Percentiles rank a stretch among this genome's conserved stretches.
These are phyloP conservation scores for Xanthorhoe designata DNA, from an alignment of 2,888 invertebrate genomes.

Conservation along the genomic window DNA sequence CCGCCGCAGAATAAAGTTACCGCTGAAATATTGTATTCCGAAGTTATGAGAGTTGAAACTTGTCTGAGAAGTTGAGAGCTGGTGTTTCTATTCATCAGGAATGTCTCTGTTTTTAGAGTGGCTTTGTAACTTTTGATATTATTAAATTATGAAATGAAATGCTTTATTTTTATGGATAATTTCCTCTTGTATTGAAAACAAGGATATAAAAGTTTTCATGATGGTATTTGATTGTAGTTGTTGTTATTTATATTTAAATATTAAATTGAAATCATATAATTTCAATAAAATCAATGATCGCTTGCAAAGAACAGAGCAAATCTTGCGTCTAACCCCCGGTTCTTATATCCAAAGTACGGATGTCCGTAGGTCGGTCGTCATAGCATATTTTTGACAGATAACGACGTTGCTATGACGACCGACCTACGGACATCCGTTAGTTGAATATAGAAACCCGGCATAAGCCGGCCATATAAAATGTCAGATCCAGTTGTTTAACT, in stretches of 20 bases:
- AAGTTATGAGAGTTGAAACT: conserved; percentile 54
- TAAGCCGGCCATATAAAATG: not conserved
- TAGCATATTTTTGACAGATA: no score
- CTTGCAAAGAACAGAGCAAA: not conserved
- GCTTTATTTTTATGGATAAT: not conserved
- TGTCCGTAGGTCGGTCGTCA: no score
- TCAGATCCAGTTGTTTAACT: not conserved
- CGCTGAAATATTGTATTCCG: conserved; percentile 60
- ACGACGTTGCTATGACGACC: no score
- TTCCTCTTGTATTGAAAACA: no score
- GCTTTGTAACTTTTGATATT: conserved; percentile 30
- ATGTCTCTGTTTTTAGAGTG: conserved; percentile 39
- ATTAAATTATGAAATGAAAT: conserved; percentile 20
- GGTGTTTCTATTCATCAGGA: conserved; percentile 44
- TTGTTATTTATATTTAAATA: no score
- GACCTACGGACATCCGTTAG: no score
- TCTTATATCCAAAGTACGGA: no score
- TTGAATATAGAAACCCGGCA: no score
- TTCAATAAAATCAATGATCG: no score
- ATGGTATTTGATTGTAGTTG: not conserved
- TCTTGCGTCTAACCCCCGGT: no score
- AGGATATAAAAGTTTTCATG: no score
- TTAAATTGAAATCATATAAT: no score
- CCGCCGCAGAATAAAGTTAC: conserved; percentile 58
- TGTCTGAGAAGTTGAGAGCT: conserved; percentile 43